These are phyloP conservation scores for Rhabdomys pumilio DNA, from an alignment of 2,797 vertebrate species.

Conservation along the genomic window DNA sequence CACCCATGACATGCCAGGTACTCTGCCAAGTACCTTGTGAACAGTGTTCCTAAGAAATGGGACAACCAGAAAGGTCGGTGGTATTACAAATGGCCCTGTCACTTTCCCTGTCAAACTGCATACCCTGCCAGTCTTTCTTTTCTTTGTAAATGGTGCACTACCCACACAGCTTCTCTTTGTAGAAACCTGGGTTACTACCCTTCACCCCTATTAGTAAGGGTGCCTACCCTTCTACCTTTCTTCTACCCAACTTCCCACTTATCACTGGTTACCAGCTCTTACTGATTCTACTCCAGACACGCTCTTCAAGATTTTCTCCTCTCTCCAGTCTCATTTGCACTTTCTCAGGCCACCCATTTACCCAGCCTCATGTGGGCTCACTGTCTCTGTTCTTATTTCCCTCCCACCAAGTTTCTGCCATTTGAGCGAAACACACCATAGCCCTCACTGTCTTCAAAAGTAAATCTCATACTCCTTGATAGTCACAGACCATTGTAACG, in stretches of 20 bases:
- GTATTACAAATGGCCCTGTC: constrained; percentile 18
- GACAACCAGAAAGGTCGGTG: constrained; percentile 28
- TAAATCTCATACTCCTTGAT: background rate
- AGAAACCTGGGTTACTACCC: background rate
- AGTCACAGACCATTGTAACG: background rate
- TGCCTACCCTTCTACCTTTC: background rate
- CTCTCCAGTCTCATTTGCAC: background rate
- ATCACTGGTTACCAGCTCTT: background rate
- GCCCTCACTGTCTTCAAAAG: background rate
- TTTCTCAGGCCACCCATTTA: background rate
- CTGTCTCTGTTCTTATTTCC: background rate
- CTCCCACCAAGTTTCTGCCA: background rate
- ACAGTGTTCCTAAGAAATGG: constrained; percentile 2
- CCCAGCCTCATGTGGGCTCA: background rate
- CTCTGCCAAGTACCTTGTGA: constrained; percentile 15
- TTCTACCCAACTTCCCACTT: background rate
- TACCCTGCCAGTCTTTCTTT: background rate
- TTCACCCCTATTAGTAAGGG: background rate
- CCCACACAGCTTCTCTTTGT: background rate
- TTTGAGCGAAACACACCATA: background rate
- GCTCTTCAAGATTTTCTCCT: background rate
- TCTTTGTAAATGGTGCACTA: background rate
- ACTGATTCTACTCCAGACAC: background rate
- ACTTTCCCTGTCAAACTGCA: background rate
- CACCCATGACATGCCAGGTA: constrained; percentile 39